phyloP scores from a whole-genome alignment of 1,140 invertebrate species.

The Brachionus koreanus region DNA sequence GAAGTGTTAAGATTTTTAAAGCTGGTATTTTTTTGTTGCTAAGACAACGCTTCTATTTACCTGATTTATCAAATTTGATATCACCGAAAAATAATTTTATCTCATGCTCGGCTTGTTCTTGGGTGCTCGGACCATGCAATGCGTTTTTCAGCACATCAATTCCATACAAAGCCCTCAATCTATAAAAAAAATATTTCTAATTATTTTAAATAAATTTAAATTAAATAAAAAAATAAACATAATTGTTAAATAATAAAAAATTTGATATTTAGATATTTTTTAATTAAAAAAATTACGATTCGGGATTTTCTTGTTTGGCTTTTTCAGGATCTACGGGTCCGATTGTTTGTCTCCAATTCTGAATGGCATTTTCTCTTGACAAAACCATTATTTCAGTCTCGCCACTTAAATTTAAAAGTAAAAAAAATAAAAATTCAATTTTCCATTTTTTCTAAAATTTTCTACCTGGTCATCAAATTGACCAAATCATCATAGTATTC shows the following conservation, averaged over 20 bases:
- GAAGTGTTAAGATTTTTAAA: neutral
- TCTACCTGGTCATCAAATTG: constrained; percentile 55
- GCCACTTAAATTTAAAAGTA: constrained; percentile 50
- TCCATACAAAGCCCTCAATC: constrained; percentile 54
- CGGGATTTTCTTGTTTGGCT: constrained; percentile 52
- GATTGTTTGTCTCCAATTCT: constrained; percentile 54
- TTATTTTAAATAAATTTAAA: neutral
- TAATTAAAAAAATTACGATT: constrained; percentile 49
- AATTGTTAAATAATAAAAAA: too few species aligned
- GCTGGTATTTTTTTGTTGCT: neutral
- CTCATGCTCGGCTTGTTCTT: constrained; percentile 49
- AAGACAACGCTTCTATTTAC: constrained; percentile 44
- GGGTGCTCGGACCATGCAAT: constrained; percentile 52
- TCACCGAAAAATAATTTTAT: constrained; percentile 55
- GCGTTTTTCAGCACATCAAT: constrained; percentile 53
- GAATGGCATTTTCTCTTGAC: constrained; percentile 55
- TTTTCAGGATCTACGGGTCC: constrained; percentile 55
- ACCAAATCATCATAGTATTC: constrained; percentile 55
- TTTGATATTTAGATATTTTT: too few species aligned
- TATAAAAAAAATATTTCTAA: constrained; percentile 44
- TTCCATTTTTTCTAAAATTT: neutral
- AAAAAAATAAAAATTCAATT: constrained; percentile 1
- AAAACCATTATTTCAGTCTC: constrained; percentile 57
- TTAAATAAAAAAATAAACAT: too few species aligned
- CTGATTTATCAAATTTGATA: constrained; percentile 52